Base-by-base conservation (phyloP, 2,888 invertebrate genomes). In the Anthophora plumipes region DNA sequence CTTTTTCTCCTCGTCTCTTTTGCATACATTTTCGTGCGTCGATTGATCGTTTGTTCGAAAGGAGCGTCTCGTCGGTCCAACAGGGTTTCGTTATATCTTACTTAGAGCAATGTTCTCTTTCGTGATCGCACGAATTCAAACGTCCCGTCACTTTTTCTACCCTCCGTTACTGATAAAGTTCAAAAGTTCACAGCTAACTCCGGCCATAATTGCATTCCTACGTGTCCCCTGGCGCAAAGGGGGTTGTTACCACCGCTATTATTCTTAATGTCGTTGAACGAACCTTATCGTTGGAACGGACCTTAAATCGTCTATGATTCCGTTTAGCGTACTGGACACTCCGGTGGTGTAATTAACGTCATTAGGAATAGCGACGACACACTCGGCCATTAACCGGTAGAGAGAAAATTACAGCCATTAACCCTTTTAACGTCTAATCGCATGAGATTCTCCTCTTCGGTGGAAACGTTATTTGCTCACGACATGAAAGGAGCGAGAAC, bases 31-130 rank as follows among this genome's bases (percentile, higher is more conserved):
- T 72, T 46, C 54, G 20, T 37, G 67, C 52, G 20, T 55, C 73
- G 87, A 86, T 86, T 89, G 89, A 90, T 88, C 39, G 46, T 69
- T 76, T 54, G 68, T 39, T 69, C 25, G 17, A 61, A 50, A n/a
- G 1, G 25, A 48, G 14, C 5, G 39, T 7, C 5, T 46, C 46
- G 14, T 54, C 43, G n/a, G 12, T 0, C 17, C 25, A 39, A 55
- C n/a, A 22, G 17, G 31, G 22, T 14, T 12, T 17, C 31, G 5
- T 41, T 9, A 50, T 14, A 17, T 37, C 50, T 61, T 11, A 68
- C 20, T 63, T 73, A 22, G 8, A 12, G 0, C 5, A 17, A 43
- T 12, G 22, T 6, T 4, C 14, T 8, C 14, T 11, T 31, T 41
- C 14, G 0, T 17, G 14, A 5, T 57, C n/a, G 17, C 14, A 37